Percentiles rank a stretch among this genome's conserved stretches.
phyloP scores from a whole-genome alignment of 1,140 invertebrate species.

The Drosophila chauvacae region DNA sequence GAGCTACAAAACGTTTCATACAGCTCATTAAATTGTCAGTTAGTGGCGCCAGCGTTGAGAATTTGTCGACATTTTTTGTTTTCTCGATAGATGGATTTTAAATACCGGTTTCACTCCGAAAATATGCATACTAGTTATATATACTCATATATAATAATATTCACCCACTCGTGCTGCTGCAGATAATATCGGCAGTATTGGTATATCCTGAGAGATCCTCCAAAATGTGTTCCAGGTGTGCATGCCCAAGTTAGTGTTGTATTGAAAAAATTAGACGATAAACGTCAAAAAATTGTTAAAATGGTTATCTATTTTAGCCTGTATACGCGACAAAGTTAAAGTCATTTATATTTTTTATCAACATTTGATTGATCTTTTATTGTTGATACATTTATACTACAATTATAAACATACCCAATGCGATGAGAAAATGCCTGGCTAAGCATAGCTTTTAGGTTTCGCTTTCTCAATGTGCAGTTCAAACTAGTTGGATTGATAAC shows the following conservation, averaged over 20 bases:
- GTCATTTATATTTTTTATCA: background rate
- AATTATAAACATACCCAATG: conserved; percentile 12
- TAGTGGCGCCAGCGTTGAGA: background rate
- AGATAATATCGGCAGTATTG: too few species aligned
- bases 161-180: too few species aligned
- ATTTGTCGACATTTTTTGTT: background rate
- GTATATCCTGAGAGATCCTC: too few species aligned
- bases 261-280: too few species aligned
- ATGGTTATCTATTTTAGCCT: background rate
- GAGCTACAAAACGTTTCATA: background rate
- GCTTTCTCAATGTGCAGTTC: conserved; percentile 1
- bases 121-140: background rate
- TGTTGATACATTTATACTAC: conserved; percentile 9
- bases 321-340: background rate
- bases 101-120: conserved; percentile 1
- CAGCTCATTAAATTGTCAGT: background rate
- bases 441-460: background rate
- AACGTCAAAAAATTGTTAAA: background rate
- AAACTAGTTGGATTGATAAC: conserved; percentile 1
- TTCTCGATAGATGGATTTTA: background rate
- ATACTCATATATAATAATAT: too few species aligned
- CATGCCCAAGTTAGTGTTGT: too few species aligned
- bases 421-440: conserved; percentile 10
- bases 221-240: too few species aligned
- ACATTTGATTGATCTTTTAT: conserved; percentile 14